phyloP scores from a whole-genome alignment of 2,888 invertebrate genomes.

The Bugula neritina region DNA sequence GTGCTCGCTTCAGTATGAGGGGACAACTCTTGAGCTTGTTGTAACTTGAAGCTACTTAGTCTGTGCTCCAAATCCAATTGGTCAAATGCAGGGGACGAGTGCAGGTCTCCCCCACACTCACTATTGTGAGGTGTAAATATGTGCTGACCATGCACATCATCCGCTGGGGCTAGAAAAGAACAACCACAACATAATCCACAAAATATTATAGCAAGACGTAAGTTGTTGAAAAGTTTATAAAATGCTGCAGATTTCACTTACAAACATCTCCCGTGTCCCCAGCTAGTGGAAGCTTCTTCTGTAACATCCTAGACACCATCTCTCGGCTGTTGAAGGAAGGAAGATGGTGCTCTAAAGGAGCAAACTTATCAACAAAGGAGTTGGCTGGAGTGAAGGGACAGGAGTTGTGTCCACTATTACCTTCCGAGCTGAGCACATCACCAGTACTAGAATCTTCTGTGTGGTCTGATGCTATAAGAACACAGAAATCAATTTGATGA shows the following conservation, averaged over 20 bases:
- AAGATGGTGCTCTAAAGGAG: constrained; percentile 35
- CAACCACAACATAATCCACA: not conserved
- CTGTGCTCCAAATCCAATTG: constrained; percentile 20
- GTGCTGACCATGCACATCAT: not conserved
- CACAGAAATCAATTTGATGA: too few relatives aligned
- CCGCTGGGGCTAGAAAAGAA: constrained; percentile 7
- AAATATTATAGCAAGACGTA: too few relatives aligned
- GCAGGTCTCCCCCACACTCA: constrained; percentile 19
- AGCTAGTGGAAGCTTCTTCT: constrained; percentile 47
- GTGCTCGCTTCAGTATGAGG: too few relatives aligned
- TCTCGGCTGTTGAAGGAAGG: constrained; percentile 55
- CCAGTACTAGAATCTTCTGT: not conserved
- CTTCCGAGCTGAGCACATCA: not conserved
- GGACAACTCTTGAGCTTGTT: too few relatives aligned
- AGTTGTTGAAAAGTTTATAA: too few relatives aligned
- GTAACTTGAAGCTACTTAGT: constrained; percentile 1
- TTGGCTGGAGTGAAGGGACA: constrained; percentile 51
- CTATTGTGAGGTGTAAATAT: constrained; percentile 25
- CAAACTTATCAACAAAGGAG: constrained; percentile 38
- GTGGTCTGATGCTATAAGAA: not conserved
- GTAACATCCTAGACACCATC: constrained; percentile 53
- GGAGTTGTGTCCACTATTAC: constrained; percentile 12
- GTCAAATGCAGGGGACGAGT: constrained; percentile 9
- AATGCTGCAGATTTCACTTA: too few relatives aligned
- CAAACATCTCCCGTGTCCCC: constrained; percentile 1